Evolutionary conservation across 2,113 vertebrate species (phyloP).

Genomic region (Ceyx cyanopectus): DNA sequence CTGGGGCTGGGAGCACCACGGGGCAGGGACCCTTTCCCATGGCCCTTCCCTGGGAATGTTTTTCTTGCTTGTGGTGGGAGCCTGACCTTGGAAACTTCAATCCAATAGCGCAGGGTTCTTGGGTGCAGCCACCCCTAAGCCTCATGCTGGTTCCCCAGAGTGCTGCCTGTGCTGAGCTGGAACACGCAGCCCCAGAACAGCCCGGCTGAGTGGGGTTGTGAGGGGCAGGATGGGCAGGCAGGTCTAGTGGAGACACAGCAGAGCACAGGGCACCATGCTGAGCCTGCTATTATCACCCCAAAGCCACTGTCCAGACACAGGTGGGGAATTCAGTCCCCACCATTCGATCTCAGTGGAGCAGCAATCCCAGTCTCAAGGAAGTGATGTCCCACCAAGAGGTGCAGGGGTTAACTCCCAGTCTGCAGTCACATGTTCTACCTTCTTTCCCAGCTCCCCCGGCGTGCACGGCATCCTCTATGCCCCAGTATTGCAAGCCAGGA

Average conservation of each 20-base stretch:
- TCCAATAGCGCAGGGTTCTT: not conserved
- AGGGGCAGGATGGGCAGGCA: not conserved
- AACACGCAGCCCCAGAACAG: fast-evolving
- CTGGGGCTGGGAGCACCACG: not conserved
- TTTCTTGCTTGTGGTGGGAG: constrained; percentile 32
- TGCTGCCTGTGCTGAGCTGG: not conserved
- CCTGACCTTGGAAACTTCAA: constrained; percentile 45
- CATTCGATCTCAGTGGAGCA: fast-evolving
- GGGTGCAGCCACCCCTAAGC: not conserved
- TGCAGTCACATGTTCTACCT: not conserved
- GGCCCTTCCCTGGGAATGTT: constrained; percentile 59
- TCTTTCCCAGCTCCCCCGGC: fast-evolving
- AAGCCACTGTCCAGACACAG: not conserved
- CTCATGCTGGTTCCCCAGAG: not conserved
- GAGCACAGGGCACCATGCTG: fast-evolving
- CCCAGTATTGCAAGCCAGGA: not conserved
- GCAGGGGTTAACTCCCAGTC: not conserved
- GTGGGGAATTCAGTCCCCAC: fast-evolving
- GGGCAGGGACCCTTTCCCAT: constrained; percentile 8
- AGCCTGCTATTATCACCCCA: not conserved
- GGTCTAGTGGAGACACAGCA: not conserved
- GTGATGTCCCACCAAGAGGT: fast-evolving
- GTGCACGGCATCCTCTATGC: no score
- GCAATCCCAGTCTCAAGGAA: fast-evolving
- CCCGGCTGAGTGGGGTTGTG: fast-evolving